phyloP scores from a whole-genome alignment of 2,797 vertebrate species.

The Chanos chanos region DNA sequence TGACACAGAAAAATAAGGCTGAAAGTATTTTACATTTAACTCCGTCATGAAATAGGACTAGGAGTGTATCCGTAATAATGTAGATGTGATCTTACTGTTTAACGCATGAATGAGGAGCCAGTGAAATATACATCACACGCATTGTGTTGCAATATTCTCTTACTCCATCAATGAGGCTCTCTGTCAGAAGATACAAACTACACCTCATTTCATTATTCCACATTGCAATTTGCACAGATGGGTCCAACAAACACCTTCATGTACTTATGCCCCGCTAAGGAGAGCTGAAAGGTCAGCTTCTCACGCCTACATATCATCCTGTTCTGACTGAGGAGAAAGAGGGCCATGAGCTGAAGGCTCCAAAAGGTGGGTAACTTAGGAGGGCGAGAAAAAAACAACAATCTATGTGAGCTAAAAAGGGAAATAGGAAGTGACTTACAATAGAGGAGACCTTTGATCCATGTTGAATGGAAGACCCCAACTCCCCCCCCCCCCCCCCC shows the following conservation, averaged over 20 bases:
- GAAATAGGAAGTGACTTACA: conserved; percentile 91
- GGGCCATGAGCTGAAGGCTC: conserved; percentile 12
- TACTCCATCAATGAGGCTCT: no score
- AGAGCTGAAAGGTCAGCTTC: conserved; percentile 62
- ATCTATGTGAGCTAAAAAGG: conserved; percentile 79
- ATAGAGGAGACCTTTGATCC: conserved; percentile 94
- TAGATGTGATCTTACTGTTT: no score
- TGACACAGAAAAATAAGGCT: no score
- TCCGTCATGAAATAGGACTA: not conserved
- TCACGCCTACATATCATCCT: conserved; percentile 58
- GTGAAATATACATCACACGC: no score
- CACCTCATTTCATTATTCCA: no score
- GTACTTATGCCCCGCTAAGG: conserved; percentile 26
- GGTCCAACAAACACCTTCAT: conserved; percentile 33
- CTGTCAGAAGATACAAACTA: no score
- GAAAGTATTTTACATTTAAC: no score
- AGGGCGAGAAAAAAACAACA: conserved; percentile 72
- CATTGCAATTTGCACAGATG: no score
- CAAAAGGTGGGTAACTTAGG: no score
- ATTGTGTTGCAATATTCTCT: no score
- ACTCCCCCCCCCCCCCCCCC: conserved; percentile 19
- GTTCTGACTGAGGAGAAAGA: conserved; percentile 44
- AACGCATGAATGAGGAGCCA: no score
- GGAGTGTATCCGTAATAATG: no score
- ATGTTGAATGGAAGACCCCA: conserved; percentile 75